Evolutionary conservation across 1,140 invertebrate species (phyloP).

Genomic region (Goniozus legneri): DNA sequence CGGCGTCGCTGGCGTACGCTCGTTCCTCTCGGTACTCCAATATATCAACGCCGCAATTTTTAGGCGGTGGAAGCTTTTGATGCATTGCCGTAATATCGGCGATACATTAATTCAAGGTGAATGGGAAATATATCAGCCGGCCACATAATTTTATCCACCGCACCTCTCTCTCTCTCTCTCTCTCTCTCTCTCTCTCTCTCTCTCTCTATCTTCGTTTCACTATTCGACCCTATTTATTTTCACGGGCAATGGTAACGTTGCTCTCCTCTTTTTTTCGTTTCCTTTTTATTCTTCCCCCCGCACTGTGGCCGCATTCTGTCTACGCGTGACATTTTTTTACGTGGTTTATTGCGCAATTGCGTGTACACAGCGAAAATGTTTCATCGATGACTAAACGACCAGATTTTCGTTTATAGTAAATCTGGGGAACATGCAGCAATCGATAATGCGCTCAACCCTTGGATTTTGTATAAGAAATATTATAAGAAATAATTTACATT

Average conservation of each 20-base stretch:
- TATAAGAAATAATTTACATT: no score
- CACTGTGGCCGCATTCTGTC: constrained; percentile 14
- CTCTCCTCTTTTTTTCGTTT: no score
- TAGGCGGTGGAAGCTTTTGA: constrained; percentile 36
- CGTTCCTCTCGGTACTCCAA: constrained; percentile 22
- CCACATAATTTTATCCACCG: constrained; percentile 33
- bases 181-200: background rate
- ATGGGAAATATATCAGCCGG: constrained; percentile 39
- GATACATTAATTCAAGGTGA: constrained; percentile 47
- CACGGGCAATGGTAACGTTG: no score
- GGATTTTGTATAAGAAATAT: no score
- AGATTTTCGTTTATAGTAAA: no score
- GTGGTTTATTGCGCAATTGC: constrained; percentile 20
- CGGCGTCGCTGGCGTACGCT: constrained; percentile 15
- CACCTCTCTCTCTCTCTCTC: constrained; percentile 1
- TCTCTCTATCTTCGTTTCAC: background rate
- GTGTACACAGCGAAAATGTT: background rate
- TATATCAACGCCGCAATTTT: constrained; percentile 45
- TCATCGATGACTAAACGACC: background rate
- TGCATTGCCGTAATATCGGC: constrained; percentile 45
- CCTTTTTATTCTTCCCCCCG: no score
- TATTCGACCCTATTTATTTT: no score
- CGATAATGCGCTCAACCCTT: no score
- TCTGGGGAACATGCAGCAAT: no score
- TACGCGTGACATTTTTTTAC: constrained; percentile 3